Evolutionary conservation across 2,888 invertebrate genomes (phyloP), one percentile per base, ranked within the genome.

Genomic region (Apotomis turbidana): DNA sequence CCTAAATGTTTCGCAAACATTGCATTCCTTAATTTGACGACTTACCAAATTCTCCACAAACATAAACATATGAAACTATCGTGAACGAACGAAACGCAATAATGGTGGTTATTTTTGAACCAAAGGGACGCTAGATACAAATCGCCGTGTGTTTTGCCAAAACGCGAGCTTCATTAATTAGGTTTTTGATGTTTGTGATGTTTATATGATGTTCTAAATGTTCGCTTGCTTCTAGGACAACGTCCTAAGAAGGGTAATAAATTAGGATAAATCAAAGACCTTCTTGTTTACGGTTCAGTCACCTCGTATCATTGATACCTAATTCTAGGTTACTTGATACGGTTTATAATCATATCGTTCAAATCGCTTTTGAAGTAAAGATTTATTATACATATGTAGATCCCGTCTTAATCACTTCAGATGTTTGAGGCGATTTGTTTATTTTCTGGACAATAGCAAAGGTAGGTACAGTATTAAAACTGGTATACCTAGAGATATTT

Each of bases 131-230:
- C 41, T 58, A 62, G 72, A 72, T 72, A 63, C 72, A 58, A 62
- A 72, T 72, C 72, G 68, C 10, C 57, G 62, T 38, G 58, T 76
- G 76, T 75, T 75, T 75, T 76, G 76, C 76, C 76, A 76, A 76
- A 74, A 46, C 46, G 55, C 55, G 66, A 57, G 51, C n/a, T n/a
- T 15, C 46, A 66, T 66, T 66, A 66, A 66, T 66, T 55, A 66
- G n/a, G 44, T 57, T 66, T 66, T 57, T 66, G 66, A 66, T 66
- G 66, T 66, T 66, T 57, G 27, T 27, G 15, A 27, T 57, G 66
- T 66, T 66, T 27, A 66, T 66, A 44, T 36, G 66, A 66, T 66
- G 66, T 66, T 66, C 44, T 64, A 66, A 66, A 66, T 57, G 27
- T 66, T 6, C 46, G 66, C 27, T 55, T n/a, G 36, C 44, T 62